A percentile compares a stretch with the other conserved stretches of the same genome.
Evolutionary conservation across 2,113 vertebrate species (phyloP).

Genomic region (Ophiodon elongatus): DNA sequence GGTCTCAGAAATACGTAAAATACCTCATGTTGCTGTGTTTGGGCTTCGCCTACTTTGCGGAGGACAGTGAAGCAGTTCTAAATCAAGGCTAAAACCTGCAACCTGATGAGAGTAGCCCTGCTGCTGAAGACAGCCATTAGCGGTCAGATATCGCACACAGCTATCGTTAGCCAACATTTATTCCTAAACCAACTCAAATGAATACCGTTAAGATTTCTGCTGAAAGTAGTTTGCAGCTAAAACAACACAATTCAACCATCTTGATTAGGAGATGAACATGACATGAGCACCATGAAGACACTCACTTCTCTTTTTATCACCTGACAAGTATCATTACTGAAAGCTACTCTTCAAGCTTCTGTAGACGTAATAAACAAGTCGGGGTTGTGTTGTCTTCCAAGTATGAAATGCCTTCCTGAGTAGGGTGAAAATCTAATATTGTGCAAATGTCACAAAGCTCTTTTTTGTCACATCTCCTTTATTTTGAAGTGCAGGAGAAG

Average conservation of each 20-base stretch:
- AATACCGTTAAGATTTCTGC: not conserved
- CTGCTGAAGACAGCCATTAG: no score
- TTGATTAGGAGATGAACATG: not conserved
- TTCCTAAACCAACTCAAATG: not conserved
- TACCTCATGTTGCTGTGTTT: not conserved
- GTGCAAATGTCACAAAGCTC: not conserved
- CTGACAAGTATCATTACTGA: not conserved
- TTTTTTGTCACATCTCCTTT: not conserved
- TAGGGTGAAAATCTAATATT: not conserved
- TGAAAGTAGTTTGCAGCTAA: not conserved
- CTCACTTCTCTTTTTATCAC: not conserved
- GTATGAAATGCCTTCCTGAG: not conserved
- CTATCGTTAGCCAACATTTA: not conserved
- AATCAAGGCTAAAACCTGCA: conserved; percentile 13
- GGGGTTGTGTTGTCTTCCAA: not conserved
- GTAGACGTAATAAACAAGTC: not conserved
- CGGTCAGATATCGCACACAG: not conserved
- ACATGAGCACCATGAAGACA: not conserved
- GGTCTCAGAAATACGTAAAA: not conserved
- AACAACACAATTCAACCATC: not conserved
- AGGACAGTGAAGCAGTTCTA: conserved; percentile 21
- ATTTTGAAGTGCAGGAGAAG: not conserved
- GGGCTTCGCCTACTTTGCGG: conserved; percentile 17
- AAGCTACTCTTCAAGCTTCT: not conserved
- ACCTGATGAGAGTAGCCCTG: not conserved